Conservation (phyloP, 2,888 invertebrate species). For the Diaprepes abbreviatus region DNA sequence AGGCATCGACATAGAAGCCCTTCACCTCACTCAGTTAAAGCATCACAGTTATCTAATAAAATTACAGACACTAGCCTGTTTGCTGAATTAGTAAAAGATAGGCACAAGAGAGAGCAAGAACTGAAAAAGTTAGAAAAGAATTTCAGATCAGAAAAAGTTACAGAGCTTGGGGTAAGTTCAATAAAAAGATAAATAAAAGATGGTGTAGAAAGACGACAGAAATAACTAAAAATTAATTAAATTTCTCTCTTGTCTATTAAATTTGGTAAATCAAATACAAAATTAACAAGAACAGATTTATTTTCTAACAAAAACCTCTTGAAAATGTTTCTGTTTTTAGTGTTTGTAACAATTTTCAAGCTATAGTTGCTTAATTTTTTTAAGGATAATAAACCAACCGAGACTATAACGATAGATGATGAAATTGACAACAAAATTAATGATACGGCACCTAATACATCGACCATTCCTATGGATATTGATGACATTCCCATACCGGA, state of each 20-base stretch:
- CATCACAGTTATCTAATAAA: conserved; percentile 81
- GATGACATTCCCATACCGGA: conserved; percentile 81
- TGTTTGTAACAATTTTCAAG: too few species aligned
- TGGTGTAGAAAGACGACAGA: too few species aligned
- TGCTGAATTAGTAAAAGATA: conserved; percentile 89
- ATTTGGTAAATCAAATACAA: too few species aligned
- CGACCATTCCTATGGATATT: conserved; percentile 69
- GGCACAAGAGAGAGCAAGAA: conserved; percentile 85
- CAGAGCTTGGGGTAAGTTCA: conserved; percentile 13
- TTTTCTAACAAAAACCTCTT: background rate
- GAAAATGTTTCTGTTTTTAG: background rate
- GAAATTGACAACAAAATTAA: conserved; percentile 29
- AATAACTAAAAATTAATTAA: too few species aligned
- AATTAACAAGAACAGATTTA: too few species aligned
- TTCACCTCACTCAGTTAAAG: conserved; percentile 66
- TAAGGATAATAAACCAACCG: conserved; percentile 1
- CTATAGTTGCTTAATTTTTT: too few species aligned
- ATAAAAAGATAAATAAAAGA: too few species aligned
- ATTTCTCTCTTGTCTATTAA: too few species aligned
- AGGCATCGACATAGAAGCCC: conserved; percentile 62
- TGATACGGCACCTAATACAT: conserved; percentile 29
- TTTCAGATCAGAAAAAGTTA: conserved; percentile 47
- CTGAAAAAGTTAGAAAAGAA: conserved; percentile 73
- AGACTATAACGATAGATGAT: conserved; percentile 41
- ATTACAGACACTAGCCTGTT: conserved; percentile 91